A percentile compares a stretch with the other conserved stretches of the same genome.
phyloP scores from a whole-genome alignment of 2,888 invertebrate species.

The Aphodius granarius region DNA sequence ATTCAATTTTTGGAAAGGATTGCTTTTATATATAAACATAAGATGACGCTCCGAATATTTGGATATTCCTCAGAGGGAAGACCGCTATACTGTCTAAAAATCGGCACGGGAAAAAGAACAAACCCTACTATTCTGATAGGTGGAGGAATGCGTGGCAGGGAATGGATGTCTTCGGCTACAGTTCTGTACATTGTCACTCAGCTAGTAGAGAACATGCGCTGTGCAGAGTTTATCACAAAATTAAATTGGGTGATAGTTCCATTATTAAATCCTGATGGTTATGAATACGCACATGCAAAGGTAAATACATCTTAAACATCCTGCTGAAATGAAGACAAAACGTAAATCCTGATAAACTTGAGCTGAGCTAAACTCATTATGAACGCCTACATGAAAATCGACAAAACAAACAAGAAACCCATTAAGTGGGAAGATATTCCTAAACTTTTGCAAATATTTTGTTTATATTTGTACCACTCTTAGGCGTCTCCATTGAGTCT shows the following conservation, averaged over 20 bases:
- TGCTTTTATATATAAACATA: conserved; percentile 37
- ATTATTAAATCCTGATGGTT: conserved; percentile 59
- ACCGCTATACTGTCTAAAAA: neutral
- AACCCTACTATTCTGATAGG: conserved; percentile 60
- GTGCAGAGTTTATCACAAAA: conserved; percentile 46
- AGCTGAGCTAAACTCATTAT: too few species aligned
- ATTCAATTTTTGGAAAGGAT: conserved; percentile 55
- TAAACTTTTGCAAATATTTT: too few species aligned
- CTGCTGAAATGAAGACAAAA: too few species aligned
- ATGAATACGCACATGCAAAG: conserved; percentile 51
- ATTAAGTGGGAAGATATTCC: too few species aligned
- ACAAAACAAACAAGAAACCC: too few species aligned
- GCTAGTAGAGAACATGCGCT: conserved; percentile 51
- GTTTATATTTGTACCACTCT: too few species aligned
- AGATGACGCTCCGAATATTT: neutral
- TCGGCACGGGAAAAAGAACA: conserved; percentile 43
- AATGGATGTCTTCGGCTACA: conserved; percentile 67
- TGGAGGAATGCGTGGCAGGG: conserved; percentile 66
- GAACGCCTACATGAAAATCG: too few species aligned
- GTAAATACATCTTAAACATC: too few species aligned
- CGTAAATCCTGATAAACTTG: too few species aligned
- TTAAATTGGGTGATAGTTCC: conserved; percentile 58
- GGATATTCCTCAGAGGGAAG: neutral
- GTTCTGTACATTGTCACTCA: conserved; percentile 62
- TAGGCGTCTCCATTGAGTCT: too few species aligned